Base-by-base conservation (phyloP, 1,140 invertebrate genomes). In the Drosophila kohkoa region DNA sequence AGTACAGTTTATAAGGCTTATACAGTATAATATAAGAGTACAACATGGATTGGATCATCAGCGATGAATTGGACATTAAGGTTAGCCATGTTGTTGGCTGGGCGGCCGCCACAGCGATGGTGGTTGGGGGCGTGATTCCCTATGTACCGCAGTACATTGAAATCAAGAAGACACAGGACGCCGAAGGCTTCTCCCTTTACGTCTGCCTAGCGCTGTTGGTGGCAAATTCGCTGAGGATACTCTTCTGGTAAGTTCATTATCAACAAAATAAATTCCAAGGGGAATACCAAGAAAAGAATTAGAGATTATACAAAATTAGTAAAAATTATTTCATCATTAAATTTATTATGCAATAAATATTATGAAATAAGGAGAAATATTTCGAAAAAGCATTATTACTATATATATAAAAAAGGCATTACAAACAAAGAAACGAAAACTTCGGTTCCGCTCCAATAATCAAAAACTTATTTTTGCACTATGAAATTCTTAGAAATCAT, bases 121-220 rank as follows among this genome's bases (percentile, higher is more conserved):
- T 99, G 66, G 95, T 99, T 87, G 98, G 98, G 46, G 98, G 98
- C 62, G 93, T 94, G 2, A 94, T 97, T 49, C 97, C 94, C 55
- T 98, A 97, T 81, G 96, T 99, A 77, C 98, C 98, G 11, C 98
- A 99, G 92, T 99, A 99, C 89, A 94, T 95, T 75, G 97, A 99
- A 93, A 99, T 99, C 58, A 96, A 96, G 90, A 95, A 94, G 80
- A 97, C 96, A 25, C 95, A 97, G 92, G 98, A 99, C 93, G 96
- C 98, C 15, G 97, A 98, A 85, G 99, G 99, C 3, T 99, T 99
- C 93, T 99, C 98, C 0, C 94, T 99, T 3, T 98, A 98, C 92
- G 99, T 99, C 43, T 99, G 99, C 92, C 94, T 99, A 38, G 96
- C 98, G 3, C 94, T 99, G 16, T 94, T 99, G 35, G 95, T 99